Evolutionary conservation across 2,797 vertebrate species (phyloP), one percentile per base, ranked within the genome.

Genomic region (Lithobates pipiens): DNA sequence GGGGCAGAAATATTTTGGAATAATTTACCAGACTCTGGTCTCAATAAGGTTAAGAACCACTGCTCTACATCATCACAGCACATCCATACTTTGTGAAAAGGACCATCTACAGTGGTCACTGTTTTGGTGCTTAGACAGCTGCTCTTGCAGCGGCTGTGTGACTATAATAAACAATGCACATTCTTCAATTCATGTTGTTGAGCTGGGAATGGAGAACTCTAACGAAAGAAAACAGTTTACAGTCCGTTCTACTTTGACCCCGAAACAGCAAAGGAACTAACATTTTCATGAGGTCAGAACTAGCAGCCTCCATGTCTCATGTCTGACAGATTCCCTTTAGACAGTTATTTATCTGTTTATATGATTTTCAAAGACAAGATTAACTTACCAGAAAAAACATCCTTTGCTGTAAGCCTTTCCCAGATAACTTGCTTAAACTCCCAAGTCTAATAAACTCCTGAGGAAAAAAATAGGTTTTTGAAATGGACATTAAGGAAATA

Each of bases 371-470:
- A 13, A 27, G 25, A 25, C 8, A 74, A 9, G 10, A 46, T 74
- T 0, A 80, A 91, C 95, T 94, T 95, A 99, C 98, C 97, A 99
- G 93, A 91, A 99, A 99, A 91, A 99, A 99, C 98, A 99, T 99
- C 89, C 98, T 95, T 89, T 99, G 98, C 91, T 99, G 98, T 21
- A 99, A 96, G 88, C 98, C 98, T 95, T 98, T 99, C 88, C 97
- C 97, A 10, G 98, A 99, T 86, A 99, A 93, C 91, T 99, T 99
- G 95, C 97, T 98, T 75, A 99, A 96, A 90, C 98, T 99, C 84
- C 98, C 98, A 92, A 99, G 94, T 91, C 98, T 95, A 93, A 99
- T 97, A 93, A 99, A 99, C 90, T 99, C 98, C 98, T 99, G 39
- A 3, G 36, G 39, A 50, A 74, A 25, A 46, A 46, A 46, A 44